A percentile compares a stretch with the other conserved stretches of the same genome.
These are phyloP conservation scores for Drosophila mercatorum DNA, from an alignment of 2,888 invertebrate species.

Conservation along the genomic window DNA sequence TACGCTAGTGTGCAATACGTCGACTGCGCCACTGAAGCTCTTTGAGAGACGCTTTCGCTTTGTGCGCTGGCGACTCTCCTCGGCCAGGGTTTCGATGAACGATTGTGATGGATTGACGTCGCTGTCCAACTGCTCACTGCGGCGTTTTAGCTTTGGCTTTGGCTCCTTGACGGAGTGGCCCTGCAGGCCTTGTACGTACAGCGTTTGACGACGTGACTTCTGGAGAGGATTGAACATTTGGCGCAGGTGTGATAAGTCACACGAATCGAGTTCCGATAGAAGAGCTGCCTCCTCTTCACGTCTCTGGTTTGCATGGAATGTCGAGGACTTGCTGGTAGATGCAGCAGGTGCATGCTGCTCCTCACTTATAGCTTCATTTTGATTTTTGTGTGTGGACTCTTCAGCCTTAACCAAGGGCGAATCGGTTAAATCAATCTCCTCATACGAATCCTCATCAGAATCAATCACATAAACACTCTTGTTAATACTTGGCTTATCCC, in stretches of 20 bases:
- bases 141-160: conserved; percentile 51
- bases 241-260: conserved; percentile 60
- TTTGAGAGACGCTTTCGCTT: conserved; percentile 77
- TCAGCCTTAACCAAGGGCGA: background rate
- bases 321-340: conserved; percentile 8
- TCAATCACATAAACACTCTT: conserved; percentile 32
- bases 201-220: conserved; percentile 72
- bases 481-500: conserved; percentile 4
- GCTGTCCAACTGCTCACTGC: conserved; percentile 48
- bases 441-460: conserved; percentile 1
- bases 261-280: conserved; percentile 57
- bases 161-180: conserved; percentile 20
- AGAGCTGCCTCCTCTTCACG: conserved; percentile 42
- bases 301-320: conserved; percentile 28
- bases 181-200: conserved; percentile 49
- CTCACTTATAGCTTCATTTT: no score
- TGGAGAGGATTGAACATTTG: conserved; percentile 73
- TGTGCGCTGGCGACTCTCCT: conserved; percentile 24
- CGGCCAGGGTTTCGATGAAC: conserved; percentile 73
- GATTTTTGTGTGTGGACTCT: background rate
- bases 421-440: background rate
- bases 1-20: conserved; percentile 17
- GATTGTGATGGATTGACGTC: conserved; percentile 78
- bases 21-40: conserved; percentile 69
- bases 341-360: background rate